Evolutionary conservation across 2,113 vertebrate genomes (phyloP).

Genomic region (Nymphicus hollandicus): DNA sequence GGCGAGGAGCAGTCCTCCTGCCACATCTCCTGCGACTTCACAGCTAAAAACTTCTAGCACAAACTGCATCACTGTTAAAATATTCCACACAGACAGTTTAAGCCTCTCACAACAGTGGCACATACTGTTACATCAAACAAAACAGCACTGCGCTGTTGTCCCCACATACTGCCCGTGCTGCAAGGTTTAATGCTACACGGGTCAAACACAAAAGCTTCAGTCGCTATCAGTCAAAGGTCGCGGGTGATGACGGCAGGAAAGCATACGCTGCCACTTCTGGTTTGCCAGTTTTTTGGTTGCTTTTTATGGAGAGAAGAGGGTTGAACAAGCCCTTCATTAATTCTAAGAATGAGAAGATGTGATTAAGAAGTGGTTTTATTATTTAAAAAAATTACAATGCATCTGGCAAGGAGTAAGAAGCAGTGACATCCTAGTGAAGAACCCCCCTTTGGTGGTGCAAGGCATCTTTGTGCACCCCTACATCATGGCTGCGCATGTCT

Average conservation of each 20-base stretch:
- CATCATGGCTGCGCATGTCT: fast-evolving
- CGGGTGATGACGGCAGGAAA: fast-evolving
- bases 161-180: not conserved
- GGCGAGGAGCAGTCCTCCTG: not conserved
- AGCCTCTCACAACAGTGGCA: not conserved
- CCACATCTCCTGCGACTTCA: not conserved
- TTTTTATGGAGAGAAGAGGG: not conserved
- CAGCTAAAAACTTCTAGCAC: not conserved
- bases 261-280: fast-evolving
- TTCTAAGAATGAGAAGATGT: fast-evolving
- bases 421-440: not conserved
- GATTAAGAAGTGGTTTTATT: not conserved
- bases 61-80: not conserved
- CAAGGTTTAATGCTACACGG: not conserved
- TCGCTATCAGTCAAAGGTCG: not conserved
- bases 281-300: not conserved
- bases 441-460: fast-evolving
- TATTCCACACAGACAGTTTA: not conserved
- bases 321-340: not conserved
- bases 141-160: not conserved
- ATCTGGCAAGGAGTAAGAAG: not conserved
- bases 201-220: not conserved
- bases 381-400: fast-evolving
- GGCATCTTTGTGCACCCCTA: not conserved
- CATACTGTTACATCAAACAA: not conserved